Conservation (phyloP, 2,113 vertebrate species). For the Halichoerus grypus region DNA sequence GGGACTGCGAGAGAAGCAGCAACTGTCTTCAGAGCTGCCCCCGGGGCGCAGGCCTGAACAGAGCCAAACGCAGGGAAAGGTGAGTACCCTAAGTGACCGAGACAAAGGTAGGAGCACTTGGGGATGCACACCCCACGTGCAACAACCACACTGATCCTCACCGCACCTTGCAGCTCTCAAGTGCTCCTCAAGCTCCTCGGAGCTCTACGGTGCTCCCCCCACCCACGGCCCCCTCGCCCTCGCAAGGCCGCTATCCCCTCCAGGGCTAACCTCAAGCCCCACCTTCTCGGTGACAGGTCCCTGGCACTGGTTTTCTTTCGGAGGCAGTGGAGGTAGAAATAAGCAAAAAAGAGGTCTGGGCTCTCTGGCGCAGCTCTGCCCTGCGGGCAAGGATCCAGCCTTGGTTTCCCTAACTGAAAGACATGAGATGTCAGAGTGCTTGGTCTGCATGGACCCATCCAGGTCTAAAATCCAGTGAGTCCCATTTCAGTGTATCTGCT, state of each 20-base stretch:
- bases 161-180: neutral
- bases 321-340: neutral
- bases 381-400: neutral
- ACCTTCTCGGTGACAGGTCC: neutral
- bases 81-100: neutral
- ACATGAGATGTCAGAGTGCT: neutral
- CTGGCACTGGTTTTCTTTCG: neutral
- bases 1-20: neutral
- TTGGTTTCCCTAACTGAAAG: neutral
- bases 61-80: neutral
- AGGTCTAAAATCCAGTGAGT: neutral
- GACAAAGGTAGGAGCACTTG: neutral
- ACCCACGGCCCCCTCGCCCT: fast-evolving
- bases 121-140: fast-evolving
- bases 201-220: neutral
- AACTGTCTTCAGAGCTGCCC: neutral
- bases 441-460: neutral
- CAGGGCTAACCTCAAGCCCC: neutral
- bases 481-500: neutral
- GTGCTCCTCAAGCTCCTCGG: neutral
- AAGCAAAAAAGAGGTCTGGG: neutral
- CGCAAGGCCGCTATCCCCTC: neutral
- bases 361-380: neutral
- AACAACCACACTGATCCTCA: neutral
- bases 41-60: neutral